Evolutionary conservation across 2,888 invertebrate genomes (phyloP).

Genomic region (Apodemia zela): DNA sequence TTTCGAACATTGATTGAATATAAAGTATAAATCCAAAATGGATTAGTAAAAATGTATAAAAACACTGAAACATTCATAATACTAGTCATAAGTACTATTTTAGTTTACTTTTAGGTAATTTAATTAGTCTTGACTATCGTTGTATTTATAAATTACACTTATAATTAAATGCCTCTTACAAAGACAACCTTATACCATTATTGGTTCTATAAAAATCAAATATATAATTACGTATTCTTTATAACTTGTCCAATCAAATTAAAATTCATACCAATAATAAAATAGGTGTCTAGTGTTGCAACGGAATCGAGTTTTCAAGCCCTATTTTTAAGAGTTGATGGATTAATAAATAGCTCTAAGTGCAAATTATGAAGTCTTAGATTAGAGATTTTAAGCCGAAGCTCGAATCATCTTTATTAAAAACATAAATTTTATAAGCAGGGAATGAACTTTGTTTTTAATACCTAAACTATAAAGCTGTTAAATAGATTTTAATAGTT

Average conservation of each 20-base stretch:
- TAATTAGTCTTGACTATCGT: slow-evolving; percentile 19
- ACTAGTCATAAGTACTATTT: slow-evolving; percentile 57
- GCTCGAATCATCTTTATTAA: too few relatives aligned
- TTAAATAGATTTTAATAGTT: too few relatives aligned
- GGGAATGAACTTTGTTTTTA: too few relatives aligned
- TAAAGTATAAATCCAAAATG: slow-evolving; percentile 35
- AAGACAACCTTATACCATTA: slow-evolving; percentile 32
- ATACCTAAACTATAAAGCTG: too few relatives aligned
- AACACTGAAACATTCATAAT: slow-evolving; percentile 59
- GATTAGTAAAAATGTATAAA: slow-evolving; percentile 71
- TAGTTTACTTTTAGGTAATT: slow-evolving; percentile 34
- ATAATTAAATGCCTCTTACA: slow-evolving; percentile 33
- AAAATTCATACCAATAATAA: slow-evolving; percentile 9
- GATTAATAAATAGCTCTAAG: background rate
- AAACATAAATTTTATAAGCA: too few relatives aligned
- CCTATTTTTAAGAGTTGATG: background rate
- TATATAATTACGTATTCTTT: slow-evolving; percentile 31
- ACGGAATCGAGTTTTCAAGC: background rate
- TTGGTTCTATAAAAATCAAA: slow-evolving; percentile 18
- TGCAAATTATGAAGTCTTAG: too few relatives aligned
- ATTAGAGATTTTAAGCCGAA: too few relatives aligned
- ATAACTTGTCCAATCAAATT: slow-evolving; percentile 25
- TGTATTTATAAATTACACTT: slow-evolving; percentile 25
- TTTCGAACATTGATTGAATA: background rate
- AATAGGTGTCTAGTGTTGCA: background rate